Evolutionary conservation across 2,888 invertebrate genomes (phyloP).

Genomic region (Nomada ruficornis): DNA sequence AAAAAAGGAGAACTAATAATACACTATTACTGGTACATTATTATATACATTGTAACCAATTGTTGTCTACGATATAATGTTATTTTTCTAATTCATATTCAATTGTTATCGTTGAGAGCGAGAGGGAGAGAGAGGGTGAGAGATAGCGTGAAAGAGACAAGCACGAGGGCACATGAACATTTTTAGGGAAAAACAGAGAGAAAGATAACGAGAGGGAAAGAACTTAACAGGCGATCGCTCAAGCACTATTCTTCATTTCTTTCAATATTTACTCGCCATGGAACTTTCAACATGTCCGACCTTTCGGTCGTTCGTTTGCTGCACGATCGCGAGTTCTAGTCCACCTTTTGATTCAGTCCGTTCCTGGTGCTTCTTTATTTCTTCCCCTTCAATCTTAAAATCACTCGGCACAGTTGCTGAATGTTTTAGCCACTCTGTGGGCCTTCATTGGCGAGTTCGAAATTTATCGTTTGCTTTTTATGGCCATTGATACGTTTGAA

Average conservation of each 20-base stretch:
- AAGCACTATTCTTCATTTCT: constrained; percentile 34
- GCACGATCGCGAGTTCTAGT: background rate
- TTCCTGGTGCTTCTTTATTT: background rate
- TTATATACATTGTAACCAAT: constrained; percentile 81
- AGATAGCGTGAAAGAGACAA: constrained; percentile 34
- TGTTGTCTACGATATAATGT: constrained; percentile 84
- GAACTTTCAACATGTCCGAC: constrained; percentile 27
- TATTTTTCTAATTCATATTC: constrained; percentile 84
- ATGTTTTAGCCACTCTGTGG: too few species aligned
- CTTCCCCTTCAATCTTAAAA: too few species aligned
- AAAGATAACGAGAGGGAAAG: background rate
- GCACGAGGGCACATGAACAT: constrained; percentile 40
- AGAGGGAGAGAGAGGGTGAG: constrained; percentile 58
- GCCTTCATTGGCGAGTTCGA: too few species aligned
- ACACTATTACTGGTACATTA: constrained; percentile 74
- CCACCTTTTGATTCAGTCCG: too few species aligned
- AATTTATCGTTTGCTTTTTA: too few species aligned
- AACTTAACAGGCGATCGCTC: constrained; percentile 21
- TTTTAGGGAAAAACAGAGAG: constrained; percentile 15
- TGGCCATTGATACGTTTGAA: too few species aligned
- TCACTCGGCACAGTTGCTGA: too few species aligned
- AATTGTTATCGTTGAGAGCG: constrained; percentile 84
- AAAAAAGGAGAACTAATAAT: constrained; percentile 59
- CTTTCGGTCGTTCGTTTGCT: constrained; percentile 33
- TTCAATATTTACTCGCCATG: constrained; percentile 28